Evolutionary conservation across 2,797 vertebrate genomes (phyloP).

Genomic region (Xenopus petersii): DNA sequence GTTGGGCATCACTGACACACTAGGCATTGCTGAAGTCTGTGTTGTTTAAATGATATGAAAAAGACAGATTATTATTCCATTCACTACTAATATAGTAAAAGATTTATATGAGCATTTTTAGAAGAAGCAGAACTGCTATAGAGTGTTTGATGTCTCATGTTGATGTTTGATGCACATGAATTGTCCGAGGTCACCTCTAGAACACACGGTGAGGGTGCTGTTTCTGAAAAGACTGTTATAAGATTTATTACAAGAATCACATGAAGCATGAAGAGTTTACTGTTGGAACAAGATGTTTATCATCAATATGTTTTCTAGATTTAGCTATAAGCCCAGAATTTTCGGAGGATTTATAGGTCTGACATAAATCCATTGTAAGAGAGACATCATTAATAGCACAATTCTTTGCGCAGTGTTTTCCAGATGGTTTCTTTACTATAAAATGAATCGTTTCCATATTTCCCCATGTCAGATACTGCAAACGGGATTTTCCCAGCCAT

Average conservation of each 20-base stretch:
- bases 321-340: background rate
- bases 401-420: constrained; percentile 6
- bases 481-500: constrained; percentile 12
- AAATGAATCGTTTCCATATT: constrained; percentile 39
- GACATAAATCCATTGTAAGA: constrained; percentile 7
- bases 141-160: background rate
- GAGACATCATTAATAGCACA: constrained; percentile 24
- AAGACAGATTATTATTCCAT: no score
- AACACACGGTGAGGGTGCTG: background rate
- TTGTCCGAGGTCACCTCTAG: background rate
- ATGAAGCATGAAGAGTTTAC: constrained; percentile 7
- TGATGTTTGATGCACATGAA: background rate
- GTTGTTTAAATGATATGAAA: no score
- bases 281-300: background rate
- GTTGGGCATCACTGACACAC: no score
- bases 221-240: background rate
- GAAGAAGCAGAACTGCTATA: no score
- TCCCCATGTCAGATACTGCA: background rate
- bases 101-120: no score
- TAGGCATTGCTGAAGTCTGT: no score
- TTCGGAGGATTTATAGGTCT: constrained; percentile 15
- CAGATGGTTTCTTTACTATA: constrained; percentile 21
- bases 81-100: no score
- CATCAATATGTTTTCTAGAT: constrained; percentile 20
- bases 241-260: constrained; percentile 5